phyloP scores from a whole-genome alignment of 2,888 invertebrate species.

The Rhingia campestris region DNA sequence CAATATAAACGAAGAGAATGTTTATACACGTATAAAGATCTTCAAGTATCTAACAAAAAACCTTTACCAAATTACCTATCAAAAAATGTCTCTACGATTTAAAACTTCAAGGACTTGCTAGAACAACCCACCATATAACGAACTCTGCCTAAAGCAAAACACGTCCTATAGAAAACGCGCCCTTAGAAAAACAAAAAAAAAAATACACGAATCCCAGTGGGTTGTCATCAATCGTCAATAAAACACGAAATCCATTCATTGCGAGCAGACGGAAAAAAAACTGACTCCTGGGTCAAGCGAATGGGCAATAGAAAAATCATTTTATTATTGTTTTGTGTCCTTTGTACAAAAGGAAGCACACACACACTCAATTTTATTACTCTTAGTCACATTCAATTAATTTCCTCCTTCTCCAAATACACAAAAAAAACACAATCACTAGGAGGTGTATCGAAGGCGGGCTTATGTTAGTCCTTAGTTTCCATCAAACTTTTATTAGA shows the following conservation, averaged over 20 bases:
- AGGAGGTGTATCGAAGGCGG: conserved; percentile 53
- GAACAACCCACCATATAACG: too few relatives aligned
- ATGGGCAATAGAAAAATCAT: conserved; percentile 69
- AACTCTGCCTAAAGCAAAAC: too few relatives aligned
- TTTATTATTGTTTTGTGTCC: conserved; percentile 44
- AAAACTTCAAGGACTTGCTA: too few relatives aligned
- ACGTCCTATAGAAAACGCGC: too few relatives aligned
- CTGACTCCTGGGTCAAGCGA: conserved; percentile 64
- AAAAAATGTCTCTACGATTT: too few relatives aligned
- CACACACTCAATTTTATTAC: conserved; percentile 56
- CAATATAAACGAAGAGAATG: too few relatives aligned
- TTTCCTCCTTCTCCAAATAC: conserved; percentile 32
- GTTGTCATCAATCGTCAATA: conserved; percentile 50
- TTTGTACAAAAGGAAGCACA: conserved; percentile 39
- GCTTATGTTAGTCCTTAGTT: conserved; percentile 27
- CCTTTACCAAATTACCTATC: too few relatives aligned
- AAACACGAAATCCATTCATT: conserved; percentile 36
- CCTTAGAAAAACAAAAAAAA: background rate
- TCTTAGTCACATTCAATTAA: conserved; percentile 70
- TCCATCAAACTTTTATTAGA: conserved; percentile 52
- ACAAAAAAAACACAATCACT: conserved; percentile 4
- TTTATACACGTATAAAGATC: too few relatives aligned
- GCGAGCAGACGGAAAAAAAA: conserved; percentile 34
- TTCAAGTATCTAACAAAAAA: too few relatives aligned
- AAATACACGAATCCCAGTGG: conserved; percentile 6